These are phyloP conservation scores for Athalia cordata DNA, from an alignment of 2,888 invertebrate genomes.

Conservation along the genomic window DNA sequence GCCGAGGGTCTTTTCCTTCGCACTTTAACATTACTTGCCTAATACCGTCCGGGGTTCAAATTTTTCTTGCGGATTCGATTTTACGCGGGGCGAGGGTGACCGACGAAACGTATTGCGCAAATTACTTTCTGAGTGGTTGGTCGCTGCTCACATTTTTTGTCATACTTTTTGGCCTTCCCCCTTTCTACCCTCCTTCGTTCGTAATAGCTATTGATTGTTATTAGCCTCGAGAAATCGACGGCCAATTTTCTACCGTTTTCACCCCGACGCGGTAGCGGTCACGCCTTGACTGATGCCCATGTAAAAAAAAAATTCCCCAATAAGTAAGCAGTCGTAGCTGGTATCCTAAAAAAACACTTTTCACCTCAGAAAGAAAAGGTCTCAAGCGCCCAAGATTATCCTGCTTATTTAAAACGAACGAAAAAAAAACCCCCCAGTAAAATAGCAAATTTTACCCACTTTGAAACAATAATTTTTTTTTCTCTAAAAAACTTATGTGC, in stretches of 20 bases:
- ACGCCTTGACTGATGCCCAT: slow-evolving; percentile 46
- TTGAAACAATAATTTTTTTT: no score
- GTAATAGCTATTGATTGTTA: slow-evolving; percentile 57
- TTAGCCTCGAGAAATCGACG: slow-evolving; percentile 50
- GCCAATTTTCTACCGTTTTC: slow-evolving; percentile 47
- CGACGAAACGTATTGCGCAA: slow-evolving; percentile 57
- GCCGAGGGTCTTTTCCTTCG: not conserved
- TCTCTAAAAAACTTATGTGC: no score
- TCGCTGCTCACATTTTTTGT: slow-evolving; percentile 41
- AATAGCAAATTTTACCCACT: no score
- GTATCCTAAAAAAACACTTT: slow-evolving; percentile 14
- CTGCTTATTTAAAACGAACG: not conserved
- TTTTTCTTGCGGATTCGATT: slow-evolving; percentile 9
- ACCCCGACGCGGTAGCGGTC: slow-evolving; percentile 47
- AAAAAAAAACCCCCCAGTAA: no score
- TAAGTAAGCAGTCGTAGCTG: slow-evolving; percentile 4
- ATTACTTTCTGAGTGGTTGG: slow-evolving; percentile 62
- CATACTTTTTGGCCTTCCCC: slow-evolving; percentile 45
- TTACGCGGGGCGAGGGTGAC: not conserved
- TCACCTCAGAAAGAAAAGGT: not conserved
- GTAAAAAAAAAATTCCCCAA: slow-evolving; percentile 19
- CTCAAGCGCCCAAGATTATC: not conserved
- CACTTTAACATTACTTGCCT: not conserved
- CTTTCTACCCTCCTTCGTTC: slow-evolving; percentile 42
- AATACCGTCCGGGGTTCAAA: not conserved